These are phyloP conservation scores for Chrysolina oricalcia DNA, from an alignment of 2,888 invertebrate species.

Conservation along the genomic window DNA sequence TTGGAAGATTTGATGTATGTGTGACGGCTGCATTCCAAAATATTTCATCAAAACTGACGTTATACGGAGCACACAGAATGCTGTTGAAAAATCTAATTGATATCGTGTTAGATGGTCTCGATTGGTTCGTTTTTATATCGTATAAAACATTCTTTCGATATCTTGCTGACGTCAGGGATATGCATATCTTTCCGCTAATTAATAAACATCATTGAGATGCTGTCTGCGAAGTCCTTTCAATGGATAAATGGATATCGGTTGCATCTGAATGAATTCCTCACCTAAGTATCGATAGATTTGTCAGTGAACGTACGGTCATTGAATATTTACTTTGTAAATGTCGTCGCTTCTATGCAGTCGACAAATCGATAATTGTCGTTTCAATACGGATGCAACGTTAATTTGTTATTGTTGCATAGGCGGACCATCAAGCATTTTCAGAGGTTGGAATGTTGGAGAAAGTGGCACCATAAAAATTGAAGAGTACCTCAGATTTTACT, in stretches of 20 bases:
- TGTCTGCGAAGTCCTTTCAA: neutral
- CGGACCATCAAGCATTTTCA: neutral
- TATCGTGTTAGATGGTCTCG: too few relatives aligned
- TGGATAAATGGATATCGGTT: too few relatives aligned
- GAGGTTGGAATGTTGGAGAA: neutral
- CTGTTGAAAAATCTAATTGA: neutral
- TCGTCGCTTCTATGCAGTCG: neutral
- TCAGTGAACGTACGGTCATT: neutral
- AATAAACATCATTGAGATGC: constrained; percentile 9
- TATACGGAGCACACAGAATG: too few relatives aligned
- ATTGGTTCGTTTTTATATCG: too few relatives aligned
- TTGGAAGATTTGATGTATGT: too few relatives aligned
- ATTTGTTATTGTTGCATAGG: neutral
- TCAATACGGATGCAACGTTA: neutral
- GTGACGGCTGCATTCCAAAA: too few relatives aligned
- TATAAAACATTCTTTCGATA: neutral
- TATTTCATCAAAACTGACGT: too few relatives aligned
- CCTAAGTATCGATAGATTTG: neutral
- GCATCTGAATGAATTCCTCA: neutral
- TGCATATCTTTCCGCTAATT: constrained; percentile 6
- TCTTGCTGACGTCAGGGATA: constrained; percentile 1
- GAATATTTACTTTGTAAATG: constrained; percentile 3
- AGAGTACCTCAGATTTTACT: too few relatives aligned
- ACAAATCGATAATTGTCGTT: neutral
- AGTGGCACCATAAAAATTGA: neutral